A percentile compares a stretch with the other conserved stretches of the same genome.
phyloP scores from a whole-genome alignment of 2,888 invertebrate species.

The Aquatica leii region DNA sequence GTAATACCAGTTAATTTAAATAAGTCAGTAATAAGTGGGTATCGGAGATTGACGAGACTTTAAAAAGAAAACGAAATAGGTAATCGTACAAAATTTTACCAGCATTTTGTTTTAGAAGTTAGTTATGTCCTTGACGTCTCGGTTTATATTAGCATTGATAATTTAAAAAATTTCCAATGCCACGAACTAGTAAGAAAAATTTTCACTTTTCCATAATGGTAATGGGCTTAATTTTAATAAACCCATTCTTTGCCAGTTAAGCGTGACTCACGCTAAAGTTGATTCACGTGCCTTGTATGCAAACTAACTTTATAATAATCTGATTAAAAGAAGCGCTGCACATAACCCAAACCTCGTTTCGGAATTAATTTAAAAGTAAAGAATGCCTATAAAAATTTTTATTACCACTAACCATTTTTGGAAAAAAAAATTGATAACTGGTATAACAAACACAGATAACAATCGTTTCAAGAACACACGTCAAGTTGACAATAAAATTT shows the following conservation, averaged over 20 bases:
- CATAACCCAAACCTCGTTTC: neutral
- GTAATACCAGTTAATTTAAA: slow-evolving; percentile 11
- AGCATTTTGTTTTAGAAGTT: no score
- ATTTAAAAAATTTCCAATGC: no score
- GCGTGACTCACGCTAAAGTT: slow-evolving; percentile 2
- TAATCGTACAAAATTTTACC: neutral
- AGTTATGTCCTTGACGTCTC: no score
- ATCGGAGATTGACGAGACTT: neutral
- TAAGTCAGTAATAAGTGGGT: slow-evolving; percentile 6
- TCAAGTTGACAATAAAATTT: no score
- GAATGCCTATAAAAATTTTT: no score
- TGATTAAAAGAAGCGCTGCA: neutral
- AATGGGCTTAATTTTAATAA: slow-evolving; percentile 4
- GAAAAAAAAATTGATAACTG: no score
- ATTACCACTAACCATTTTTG: no score
- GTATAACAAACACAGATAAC: no score
- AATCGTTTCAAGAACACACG: no score
- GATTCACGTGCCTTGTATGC: neutral
- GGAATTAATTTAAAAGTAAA: neutral
- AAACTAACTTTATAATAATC: neutral
- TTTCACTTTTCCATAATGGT: neutral
- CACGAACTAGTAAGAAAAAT: slow-evolving; percentile 5
- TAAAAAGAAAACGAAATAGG: neutral
- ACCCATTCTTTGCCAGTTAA: neutral
- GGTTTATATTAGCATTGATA: no score